A percentile compares a stretch with the other conserved stretches of the same genome.
These are phyloP conservation scores for Steatornis caripensis DNA, from an alignment of 2,113 vertebrate species.

Conservation along the genomic window DNA sequence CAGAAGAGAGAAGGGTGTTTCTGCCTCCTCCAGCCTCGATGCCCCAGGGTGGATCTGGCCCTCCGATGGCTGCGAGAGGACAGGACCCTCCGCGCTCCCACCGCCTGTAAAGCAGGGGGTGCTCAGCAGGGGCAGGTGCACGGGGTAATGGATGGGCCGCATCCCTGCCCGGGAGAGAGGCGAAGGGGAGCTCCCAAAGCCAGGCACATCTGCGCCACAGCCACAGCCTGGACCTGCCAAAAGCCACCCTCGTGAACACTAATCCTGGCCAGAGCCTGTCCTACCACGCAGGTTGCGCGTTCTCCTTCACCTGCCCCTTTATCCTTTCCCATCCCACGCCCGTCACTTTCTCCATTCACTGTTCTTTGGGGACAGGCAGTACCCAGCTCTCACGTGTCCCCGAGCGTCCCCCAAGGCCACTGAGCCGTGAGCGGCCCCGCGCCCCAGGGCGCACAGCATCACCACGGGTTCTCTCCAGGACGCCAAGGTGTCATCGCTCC, in stretches of 20 bases:
- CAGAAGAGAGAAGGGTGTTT: neutral
- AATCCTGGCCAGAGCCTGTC: neutral
- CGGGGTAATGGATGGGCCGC: neutral
- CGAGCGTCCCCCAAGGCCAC: neutral
- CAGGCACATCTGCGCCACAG: neutral
- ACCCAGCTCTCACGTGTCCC: neutral
- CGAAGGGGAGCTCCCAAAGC: neutral
- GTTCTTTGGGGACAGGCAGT: neutral
- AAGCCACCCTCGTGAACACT: neutral
- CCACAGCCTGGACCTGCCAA: neutral
- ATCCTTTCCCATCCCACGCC: neutral
- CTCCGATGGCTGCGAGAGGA: neutral
- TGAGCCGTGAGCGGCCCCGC: accelerated
- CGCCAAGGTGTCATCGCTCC: neutral
- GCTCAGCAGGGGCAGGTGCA: neutral
- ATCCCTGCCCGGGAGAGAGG: neutral
- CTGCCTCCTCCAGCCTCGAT: neutral
- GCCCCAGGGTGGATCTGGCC: neutral
- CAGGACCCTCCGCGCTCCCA: neutral
- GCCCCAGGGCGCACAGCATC: neutral
- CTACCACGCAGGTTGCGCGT: neutral
- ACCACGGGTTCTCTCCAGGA: accelerated
- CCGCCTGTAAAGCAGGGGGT: accelerated
- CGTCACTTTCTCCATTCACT: neutral
- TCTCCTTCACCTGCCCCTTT: neutral